phyloP scores from a whole-genome alignment of 2,797 vertebrate genomes.

The Pempheris klunzingeri region DNA sequence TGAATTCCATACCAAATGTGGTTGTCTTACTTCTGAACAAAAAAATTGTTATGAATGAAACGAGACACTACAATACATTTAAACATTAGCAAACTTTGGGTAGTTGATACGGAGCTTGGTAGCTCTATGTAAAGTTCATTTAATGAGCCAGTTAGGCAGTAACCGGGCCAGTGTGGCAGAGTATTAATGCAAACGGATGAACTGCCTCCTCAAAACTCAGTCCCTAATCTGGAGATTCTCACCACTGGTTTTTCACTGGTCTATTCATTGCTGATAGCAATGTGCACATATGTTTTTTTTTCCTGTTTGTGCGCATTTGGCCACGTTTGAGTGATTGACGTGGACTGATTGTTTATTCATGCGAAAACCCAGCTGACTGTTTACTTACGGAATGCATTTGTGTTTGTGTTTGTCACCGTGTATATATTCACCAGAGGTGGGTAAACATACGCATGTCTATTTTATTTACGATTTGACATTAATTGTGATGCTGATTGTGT shows the following conservation, averaged over 20 bases:
- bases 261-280: not conserved
- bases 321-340: slow-evolving; percentile 33
- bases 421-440: slow-evolving; percentile 36
- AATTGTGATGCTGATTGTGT: slow-evolving; percentile 66
- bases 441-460: slow-evolving; percentile 45
- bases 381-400: slow-evolving; percentile 18
- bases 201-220: not conserved
- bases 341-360: slow-evolving; percentile 49
- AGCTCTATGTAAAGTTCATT: slow-evolving; percentile 5
- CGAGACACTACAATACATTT: not conserved
- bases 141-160: not conserved
- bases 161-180: not conserved
- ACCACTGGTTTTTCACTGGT: not conserved
- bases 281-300: not conserved
- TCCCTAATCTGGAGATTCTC: not conserved
- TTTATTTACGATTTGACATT: slow-evolving; percentile 60
- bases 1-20: not conserved
- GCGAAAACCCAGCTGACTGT: slow-evolving; percentile 26
- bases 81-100: not conserved
- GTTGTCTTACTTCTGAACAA: not conserved
- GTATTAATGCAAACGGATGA: not conserved
- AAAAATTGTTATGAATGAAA: not conserved
- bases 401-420: slow-evolving; percentile 24
- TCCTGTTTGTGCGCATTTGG: not conserved
- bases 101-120: not conserved